These are phyloP conservation scores for Danionella cerebrum DNA, from an alignment of 2,113 vertebrate species.

Conservation along the genomic window DNA sequence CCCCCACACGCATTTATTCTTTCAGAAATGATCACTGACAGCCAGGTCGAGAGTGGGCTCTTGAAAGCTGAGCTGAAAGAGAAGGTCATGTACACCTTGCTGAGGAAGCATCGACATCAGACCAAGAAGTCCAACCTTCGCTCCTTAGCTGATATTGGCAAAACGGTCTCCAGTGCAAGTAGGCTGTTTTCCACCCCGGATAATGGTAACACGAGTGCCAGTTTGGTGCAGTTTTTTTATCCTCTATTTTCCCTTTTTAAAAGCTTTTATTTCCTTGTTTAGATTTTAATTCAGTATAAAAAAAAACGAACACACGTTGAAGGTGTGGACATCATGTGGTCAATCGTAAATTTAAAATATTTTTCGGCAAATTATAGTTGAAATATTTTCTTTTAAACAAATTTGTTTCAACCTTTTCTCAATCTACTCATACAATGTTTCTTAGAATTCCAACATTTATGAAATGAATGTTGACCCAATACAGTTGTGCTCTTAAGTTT, in stretches of 20 bases:
- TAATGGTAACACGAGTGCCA: slow-evolving; percentile 86
- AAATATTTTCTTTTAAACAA: too few species aligned
- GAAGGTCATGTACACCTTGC: slow-evolving; percentile 91
- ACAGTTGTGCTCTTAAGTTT: too few species aligned
- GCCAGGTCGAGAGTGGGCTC: slow-evolving; percentile 88
- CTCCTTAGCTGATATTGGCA: slow-evolving; percentile 93
- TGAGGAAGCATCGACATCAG: slow-evolving; percentile 93
- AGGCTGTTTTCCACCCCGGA: slow-evolving; percentile 96
- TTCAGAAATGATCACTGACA: slow-evolving; percentile 88
- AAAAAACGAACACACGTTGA: too few species aligned
- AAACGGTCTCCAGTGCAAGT: slow-evolving; percentile 99
- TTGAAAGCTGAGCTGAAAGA: slow-evolving; percentile 88
- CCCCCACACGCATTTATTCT: background rate
- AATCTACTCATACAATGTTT: too few species aligned
- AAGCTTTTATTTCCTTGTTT: background rate
- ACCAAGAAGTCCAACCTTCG: slow-evolving; percentile 98
- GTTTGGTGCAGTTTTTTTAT: slow-evolving; percentile 64
- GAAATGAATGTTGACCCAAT: too few species aligned
- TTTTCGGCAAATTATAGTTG: too few species aligned
- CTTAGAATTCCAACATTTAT: too few species aligned
- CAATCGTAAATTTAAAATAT: too few species aligned
- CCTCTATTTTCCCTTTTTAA: background rate
- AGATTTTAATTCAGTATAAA: too few species aligned
- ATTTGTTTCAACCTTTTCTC: too few species aligned
- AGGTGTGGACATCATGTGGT: too few species aligned